Evolutionary conservation across 2,888 invertebrate species (phyloP), one percentile per base, ranked within the genome.

Genomic region (Ormyrus rosae): DNA sequence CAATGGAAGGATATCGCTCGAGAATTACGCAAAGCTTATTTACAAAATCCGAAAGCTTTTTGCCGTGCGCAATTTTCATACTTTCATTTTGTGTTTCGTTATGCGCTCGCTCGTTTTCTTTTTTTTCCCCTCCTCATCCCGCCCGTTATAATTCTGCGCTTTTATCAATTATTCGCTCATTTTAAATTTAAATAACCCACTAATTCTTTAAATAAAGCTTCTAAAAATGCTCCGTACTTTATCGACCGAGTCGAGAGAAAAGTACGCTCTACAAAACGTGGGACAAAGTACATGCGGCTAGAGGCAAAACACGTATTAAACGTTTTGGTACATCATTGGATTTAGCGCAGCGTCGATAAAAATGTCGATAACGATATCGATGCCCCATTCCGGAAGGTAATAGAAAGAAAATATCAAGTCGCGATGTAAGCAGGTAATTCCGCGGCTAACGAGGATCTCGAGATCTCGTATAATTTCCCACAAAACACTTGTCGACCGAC

Each of bases 1-100:
- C 83, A 83, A 83, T 83, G 80, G 72, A 75, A 77, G 83, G 78
- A 77, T 80, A 80, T 81, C 77, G 81, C 81, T 76, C 63, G 78
- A 83, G 78, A 81, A 83, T 81, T 80, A 79, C 79, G 76, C 34
- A 80, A 80, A 80, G 77, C 73, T 82, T 79, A 55, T 82, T 72
- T 76, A 65, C 79, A 77, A 82, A 73, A 77, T 80, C 73, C 76
- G 76, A 79, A 79, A 82, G 73, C 75, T 75, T 68, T 75, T 68
- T 58, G 70, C 78, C 61, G 46, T n/a, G 55, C 13, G 45, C 46
- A 58, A 71, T 71, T 76, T 76, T 55, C 80, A 61, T 72, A 56
- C 56, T 56, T 76, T 71, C 68, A 11, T 64, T 63, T 68, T 64
- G 58, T 45, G 46, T 13, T 63, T 63, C 19, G 50, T 13, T 45